phyloP scores from a whole-genome alignment of 2,888 invertebrate genomes.

The Agriopis marginaria region DNA sequence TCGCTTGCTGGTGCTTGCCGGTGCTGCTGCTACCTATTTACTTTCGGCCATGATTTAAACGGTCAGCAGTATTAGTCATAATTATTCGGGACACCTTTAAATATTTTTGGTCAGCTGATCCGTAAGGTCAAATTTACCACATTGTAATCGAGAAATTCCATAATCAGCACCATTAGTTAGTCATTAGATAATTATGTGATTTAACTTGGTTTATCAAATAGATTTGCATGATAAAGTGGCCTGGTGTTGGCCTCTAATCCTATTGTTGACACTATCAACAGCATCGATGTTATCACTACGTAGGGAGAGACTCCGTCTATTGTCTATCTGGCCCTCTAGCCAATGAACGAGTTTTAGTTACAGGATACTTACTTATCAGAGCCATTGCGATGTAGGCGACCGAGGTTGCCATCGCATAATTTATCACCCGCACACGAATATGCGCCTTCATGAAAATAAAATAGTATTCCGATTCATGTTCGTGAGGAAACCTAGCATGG shows the following conservation, averaged over 20 bases:
- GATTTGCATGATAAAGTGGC: constrained; percentile 14
- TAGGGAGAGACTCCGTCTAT: constrained; percentile 2
- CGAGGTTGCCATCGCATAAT: background rate
- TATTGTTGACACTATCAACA: constrained; percentile 15
- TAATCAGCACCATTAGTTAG: background rate
- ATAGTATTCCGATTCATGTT: too few species aligned
- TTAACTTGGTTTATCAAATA: background rate
- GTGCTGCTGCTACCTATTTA: too few species aligned
- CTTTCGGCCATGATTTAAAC: too few species aligned
- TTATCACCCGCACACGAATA: too few species aligned
- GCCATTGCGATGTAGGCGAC: background rate
- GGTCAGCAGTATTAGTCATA: too few species aligned
- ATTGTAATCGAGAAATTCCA: background rate
- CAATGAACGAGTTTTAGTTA: background rate
- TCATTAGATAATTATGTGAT: constrained; percentile 6
- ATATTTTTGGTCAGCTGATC: too few species aligned
- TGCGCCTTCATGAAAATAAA: background rate
- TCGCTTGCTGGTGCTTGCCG: too few species aligned
- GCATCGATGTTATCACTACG: background rate
- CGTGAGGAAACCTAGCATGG: too few species aligned
- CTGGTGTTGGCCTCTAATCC: constrained; percentile 6
- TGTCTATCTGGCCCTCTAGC: background rate
- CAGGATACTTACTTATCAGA: background rate
- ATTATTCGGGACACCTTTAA: too few species aligned
- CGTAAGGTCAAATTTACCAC: background rate